Evolutionary conservation across 2,113 vertebrate genomes (phyloP).

Genomic region (Chaetura pelagica): DNA sequence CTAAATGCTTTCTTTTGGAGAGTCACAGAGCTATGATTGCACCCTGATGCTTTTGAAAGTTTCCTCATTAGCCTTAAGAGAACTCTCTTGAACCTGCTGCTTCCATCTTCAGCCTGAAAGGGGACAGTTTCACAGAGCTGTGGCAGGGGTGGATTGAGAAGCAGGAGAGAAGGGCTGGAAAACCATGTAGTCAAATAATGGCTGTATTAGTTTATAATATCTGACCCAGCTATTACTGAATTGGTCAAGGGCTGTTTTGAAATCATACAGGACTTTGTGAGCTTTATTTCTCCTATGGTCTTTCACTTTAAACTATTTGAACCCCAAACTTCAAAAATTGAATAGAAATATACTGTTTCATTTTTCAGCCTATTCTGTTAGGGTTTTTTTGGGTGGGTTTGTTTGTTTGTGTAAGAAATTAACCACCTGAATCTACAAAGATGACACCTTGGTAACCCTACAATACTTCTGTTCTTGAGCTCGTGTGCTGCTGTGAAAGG

Average conservation of each 20-base stretch:
- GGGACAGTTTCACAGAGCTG: background rate
- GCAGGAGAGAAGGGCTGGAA: background rate
- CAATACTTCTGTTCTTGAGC: background rate
- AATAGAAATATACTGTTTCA: background rate
- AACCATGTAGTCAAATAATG: fast-evolving
- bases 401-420: background rate
- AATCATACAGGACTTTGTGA: background rate
- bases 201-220: background rate
- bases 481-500: background rate
- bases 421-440: background rate
- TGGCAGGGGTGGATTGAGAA: background rate
- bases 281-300: background rate
- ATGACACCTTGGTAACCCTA: background rate
- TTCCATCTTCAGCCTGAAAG: background rate
- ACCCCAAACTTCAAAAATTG: background rate
- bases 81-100: background rate
- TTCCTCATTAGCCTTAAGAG: background rate
- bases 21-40: background rate
- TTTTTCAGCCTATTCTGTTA: background rate
- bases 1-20: background rate
- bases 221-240: background rate
- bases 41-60: background rate
- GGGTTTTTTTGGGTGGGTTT: background rate
- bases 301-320: background rate
- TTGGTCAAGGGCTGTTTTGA: background rate